These are phyloP conservation scores for Eulithis testata DNA, from an alignment of 2,888 invertebrate species.

Conservation along the genomic window DNA sequence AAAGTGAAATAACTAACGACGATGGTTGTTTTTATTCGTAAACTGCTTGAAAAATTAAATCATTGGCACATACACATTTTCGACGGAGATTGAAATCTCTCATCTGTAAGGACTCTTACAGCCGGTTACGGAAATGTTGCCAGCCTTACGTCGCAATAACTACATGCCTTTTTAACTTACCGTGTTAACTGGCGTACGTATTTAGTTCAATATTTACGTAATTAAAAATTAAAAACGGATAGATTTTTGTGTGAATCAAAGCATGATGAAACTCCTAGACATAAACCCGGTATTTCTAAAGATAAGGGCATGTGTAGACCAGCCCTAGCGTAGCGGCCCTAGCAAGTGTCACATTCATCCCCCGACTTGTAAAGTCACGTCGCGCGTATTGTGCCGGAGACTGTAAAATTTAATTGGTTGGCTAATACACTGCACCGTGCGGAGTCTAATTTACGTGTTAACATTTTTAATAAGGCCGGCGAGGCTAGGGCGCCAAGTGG, in stretches of 20 bases:
- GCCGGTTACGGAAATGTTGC: constrained; percentile 73
- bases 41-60: constrained; percentile 31
- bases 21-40: constrained; percentile 9
- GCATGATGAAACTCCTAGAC: constrained; percentile 47
- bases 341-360: constrained; percentile 52
- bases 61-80: constrained; percentile 49
- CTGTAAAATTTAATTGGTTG: constrained; percentile 81
- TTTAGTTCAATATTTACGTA: constrained; percentile 71
- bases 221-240: constrained; percentile 60
- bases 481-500: constrained; percentile 81
- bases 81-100: constrained; percentile 74
- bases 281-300: constrained; percentile 47
- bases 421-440: constrained; percentile 75
- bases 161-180: constrained; percentile 79
- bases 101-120: constrained; percentile 74
- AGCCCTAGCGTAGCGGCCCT: constrained; percentile 43
- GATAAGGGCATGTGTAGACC: constrained; percentile 48
- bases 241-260: constrained; percentile 56
- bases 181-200: constrained; percentile 64
- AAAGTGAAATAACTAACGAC: neutral
- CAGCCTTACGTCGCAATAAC: constrained; percentile 81
- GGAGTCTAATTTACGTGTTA: constrained; percentile 82
- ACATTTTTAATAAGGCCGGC: constrained; percentile 83
- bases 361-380: constrained; percentile 61
- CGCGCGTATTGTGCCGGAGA: constrained; percentile 65